Percentiles rank a stretch among this genome's conserved stretches.
phyloP scores from a whole-genome alignment of 2,888 invertebrate genomes.

The Drosophila suboccidentalis region DNA sequence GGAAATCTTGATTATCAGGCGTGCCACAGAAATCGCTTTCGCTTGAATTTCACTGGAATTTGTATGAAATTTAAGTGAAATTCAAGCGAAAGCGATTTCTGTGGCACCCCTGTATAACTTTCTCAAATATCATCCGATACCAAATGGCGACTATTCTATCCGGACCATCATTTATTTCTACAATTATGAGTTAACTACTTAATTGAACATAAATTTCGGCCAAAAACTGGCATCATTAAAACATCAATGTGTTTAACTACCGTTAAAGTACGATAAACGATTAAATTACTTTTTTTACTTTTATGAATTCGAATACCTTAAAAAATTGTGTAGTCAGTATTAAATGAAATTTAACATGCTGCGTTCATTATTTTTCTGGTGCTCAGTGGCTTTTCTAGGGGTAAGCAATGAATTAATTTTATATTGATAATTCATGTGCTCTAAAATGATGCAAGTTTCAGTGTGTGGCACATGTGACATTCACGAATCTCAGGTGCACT shows the following conservation, averaged over 20 bases:
- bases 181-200: too few relatives aligned
- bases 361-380: not conserved
- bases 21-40: too few relatives aligned
- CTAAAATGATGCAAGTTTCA: not conserved
- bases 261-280: not conserved
- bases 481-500: slow-evolving; percentile 33
- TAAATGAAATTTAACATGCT: slow-evolving; percentile 6
- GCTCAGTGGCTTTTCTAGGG: slow-evolving; percentile 2
- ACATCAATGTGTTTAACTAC: slow-evolving; percentile 16
- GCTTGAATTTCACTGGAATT: too few relatives aligned
- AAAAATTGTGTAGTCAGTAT: not conserved
- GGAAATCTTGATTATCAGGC: too few relatives aligned
- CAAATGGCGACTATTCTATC: too few relatives aligned
- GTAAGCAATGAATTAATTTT: slow-evolving; percentile 6
- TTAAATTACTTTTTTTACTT: not conserved
- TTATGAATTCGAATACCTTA: too few relatives aligned
- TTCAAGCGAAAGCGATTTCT: too few relatives aligned
- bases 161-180: too few relatives aligned
- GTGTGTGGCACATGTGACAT: slow-evolving; percentile 36
- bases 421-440: too few relatives aligned
- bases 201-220: not conserved
- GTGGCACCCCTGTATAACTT: too few relatives aligned
- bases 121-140: too few relatives aligned
- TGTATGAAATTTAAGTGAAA: too few relatives aligned
- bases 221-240: not conserved